Evolutionary conservation across 92 coral and sea anemone species (phyloP).

Genomic region (Isaurus tuberculatus): DNA sequence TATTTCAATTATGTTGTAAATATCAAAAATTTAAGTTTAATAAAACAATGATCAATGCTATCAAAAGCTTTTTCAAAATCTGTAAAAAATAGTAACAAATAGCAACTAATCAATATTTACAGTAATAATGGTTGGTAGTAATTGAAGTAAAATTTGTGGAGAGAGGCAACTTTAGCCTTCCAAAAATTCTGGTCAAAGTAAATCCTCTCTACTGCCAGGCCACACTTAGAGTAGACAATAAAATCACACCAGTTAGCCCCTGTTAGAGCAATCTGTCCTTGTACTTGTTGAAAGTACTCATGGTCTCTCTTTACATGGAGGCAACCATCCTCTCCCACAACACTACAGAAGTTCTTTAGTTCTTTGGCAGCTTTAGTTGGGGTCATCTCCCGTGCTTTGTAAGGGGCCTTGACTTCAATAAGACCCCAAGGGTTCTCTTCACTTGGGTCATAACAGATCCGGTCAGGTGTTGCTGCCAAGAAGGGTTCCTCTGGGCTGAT

Average conservation of each 20-base stretch:
- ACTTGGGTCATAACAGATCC: slow-evolving; percentile 51
- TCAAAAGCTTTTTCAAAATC: too few relatives aligned
- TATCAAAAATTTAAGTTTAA: too few relatives aligned
- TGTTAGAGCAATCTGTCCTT: slow-evolving; percentile 17
- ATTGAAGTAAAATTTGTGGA: slow-evolving; percentile 19
- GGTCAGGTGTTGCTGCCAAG: slow-evolving; percentile 52
- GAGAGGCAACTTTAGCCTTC: slow-evolving; percentile 17
- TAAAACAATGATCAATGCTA: too few relatives aligned
- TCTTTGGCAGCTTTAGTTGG: slow-evolving; percentile 48
- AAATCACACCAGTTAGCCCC: slow-evolving; percentile 30
- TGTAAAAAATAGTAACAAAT: background rate
- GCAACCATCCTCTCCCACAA: slow-evolving; percentile 23
- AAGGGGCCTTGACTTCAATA: slow-evolving; percentile 59
- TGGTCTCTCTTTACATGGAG: slow-evolving; percentile 22
- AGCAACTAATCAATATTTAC: background rate
- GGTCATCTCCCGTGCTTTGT: slow-evolving; percentile 48
- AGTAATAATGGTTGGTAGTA: slow-evolving; percentile 25
- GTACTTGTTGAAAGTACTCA: slow-evolving; percentile 25
- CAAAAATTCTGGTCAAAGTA: slow-evolving; percentile 20
- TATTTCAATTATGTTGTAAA: too few relatives aligned
- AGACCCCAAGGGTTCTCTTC: slow-evolving; percentile 59
- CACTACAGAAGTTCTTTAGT: slow-evolving; percentile 45
- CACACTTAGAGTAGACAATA: slow-evolving; percentile 5
- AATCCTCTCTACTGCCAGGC: slow-evolving; percentile 32
- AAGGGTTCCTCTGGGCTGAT: slow-evolving; percentile 58